Conservation (phyloP, 2,888 invertebrate genomes). For the Apotomis capreana region DNA sequence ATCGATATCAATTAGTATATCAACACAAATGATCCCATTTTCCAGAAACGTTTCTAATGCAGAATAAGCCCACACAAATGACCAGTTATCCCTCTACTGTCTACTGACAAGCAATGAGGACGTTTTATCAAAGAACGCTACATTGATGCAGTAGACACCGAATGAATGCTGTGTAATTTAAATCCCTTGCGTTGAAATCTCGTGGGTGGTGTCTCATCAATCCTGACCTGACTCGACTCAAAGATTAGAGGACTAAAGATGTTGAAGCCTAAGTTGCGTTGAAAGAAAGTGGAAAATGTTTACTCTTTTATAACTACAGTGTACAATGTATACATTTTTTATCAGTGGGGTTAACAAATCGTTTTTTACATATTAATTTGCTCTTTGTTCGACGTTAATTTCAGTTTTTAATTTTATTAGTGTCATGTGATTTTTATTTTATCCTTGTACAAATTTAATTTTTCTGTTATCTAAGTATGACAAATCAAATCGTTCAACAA, state of each 20-base stretch:
- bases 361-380: too few species aligned
- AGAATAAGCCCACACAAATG: conserved; percentile 50
- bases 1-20: neutral
- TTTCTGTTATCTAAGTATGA: too few species aligned
- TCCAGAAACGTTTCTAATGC: neutral
- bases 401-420: too few species aligned
- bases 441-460: too few species aligned
- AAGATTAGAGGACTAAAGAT: conserved; percentile 30
- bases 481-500: too few species aligned
- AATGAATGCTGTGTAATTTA: conserved; percentile 72
- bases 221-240: conserved; percentile 54
- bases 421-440: too few species aligned
- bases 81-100: conserved; percentile 61
- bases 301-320: too few species aligned
- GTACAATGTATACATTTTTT: too few species aligned
- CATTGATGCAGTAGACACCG: conserved; percentile 64
- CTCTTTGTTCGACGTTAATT: too few species aligned
- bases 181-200: conserved; percentile 64
- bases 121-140: conserved; percentile 70
- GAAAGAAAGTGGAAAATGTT: too few species aligned
- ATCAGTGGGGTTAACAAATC: too few species aligned
- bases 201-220: conserved; percentile 65
- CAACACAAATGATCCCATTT: neutral
- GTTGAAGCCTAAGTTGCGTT: too few species aligned
- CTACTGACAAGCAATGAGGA: conserved; percentile 67